Percentiles rank a stretch among this genome's conserved stretches.
Evolutionary conservation across 2,888 invertebrate species (phyloP).

Genomic region (Ichneumoninae sp.): DNA sequence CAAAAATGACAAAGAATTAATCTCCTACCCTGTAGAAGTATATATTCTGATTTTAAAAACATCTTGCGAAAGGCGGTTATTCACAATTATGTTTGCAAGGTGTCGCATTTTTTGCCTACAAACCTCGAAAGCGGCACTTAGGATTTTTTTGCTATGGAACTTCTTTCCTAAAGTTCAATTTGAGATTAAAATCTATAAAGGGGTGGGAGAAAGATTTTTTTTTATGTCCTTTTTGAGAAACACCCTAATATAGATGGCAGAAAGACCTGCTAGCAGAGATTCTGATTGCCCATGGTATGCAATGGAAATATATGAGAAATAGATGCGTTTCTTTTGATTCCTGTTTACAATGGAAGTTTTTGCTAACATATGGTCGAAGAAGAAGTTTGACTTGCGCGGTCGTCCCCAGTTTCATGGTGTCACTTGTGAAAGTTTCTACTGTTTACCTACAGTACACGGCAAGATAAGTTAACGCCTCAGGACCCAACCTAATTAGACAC

Average conservation of each 20-base stretch:
- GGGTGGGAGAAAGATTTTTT: too few relatives aligned
- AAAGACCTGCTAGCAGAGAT: neutral
- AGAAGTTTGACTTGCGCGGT: neutral
- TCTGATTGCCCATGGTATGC: neutral
- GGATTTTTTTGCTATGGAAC: too few relatives aligned
- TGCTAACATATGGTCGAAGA: neutral
- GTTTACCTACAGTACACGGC: slow-evolving; percentile 1
- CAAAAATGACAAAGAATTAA: too few relatives aligned
- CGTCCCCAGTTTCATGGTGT: neutral
- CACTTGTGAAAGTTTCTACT: slow-evolving; percentile 18
- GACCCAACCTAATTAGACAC: neutral
- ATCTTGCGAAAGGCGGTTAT: too few relatives aligned
- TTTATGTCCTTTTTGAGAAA: too few relatives aligned
- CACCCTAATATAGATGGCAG: neutral
- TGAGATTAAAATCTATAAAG: too few relatives aligned
- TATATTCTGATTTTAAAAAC: too few relatives aligned
- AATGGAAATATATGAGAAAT: neutral
- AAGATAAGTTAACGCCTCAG: neutral
- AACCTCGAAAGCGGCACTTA: too few relatives aligned
- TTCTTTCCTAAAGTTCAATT: too few relatives aligned
- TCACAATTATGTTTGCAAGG: too few relatives aligned
- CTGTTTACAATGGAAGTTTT: neutral
- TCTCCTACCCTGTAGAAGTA: too few relatives aligned
- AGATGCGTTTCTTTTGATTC: neutral
- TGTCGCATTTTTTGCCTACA: too few relatives aligned